phyloP scores from a whole-genome alignment of 2,888 invertebrate species.

The Dascillus cervinus region DNA sequence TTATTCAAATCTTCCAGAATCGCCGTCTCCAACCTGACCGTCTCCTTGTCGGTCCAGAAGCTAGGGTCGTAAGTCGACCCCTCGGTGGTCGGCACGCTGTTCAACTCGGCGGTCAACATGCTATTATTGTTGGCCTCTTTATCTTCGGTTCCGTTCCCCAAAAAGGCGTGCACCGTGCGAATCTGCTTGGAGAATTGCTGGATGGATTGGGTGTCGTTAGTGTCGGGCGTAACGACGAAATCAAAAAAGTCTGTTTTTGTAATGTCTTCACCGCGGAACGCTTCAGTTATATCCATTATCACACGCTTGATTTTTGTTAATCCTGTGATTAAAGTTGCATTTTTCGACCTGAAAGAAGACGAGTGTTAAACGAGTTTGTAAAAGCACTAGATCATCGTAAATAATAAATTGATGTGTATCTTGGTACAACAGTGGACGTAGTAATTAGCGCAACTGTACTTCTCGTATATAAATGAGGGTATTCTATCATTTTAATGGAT shows the following conservation, averaged over 20 bases:
- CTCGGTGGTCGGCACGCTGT: slow-evolving; percentile 43
- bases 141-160: slow-evolving; percentile 51
- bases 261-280: slow-evolving; percentile 70
- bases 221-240: slow-evolving; percentile 75
- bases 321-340: no score
- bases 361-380: no score
- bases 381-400: no score
- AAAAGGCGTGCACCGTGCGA: slow-evolving; percentile 60
- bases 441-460: no score
- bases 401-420: no score
- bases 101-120: slow-evolving; percentile 33
- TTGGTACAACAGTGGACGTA: no score
- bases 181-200: slow-evolving; percentile 60
- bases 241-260: slow-evolving; percentile 85
- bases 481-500: no score
- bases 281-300: slow-evolving; percentile 78
- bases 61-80: slow-evolving; percentile 39
- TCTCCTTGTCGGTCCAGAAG: slow-evolving; percentile 66
- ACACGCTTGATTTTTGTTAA: no score
- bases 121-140: slow-evolving; percentile 53
- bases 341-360: no score
- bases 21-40: slow-evolving; percentile 63
- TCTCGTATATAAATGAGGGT: no score
- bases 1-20: slow-evolving; percentile 80
- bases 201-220: slow-evolving; percentile 54